Conservation (phyloP, 92 coral and sea anemone species). For the Bergia sp. region DNA sequence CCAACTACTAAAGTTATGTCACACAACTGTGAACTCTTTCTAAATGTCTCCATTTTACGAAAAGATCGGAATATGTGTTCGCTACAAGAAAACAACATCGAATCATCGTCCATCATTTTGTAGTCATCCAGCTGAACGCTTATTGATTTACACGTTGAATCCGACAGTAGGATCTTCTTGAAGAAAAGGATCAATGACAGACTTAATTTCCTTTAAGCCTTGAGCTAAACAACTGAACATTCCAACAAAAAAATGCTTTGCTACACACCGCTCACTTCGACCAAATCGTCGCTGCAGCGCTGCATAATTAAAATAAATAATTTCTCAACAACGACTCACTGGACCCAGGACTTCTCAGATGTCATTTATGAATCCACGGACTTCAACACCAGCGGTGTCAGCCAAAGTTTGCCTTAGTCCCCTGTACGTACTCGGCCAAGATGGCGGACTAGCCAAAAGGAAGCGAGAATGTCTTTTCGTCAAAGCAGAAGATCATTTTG, state of each 20-base stretch:
- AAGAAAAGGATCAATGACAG: constrained; percentile 34
- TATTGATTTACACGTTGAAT: not conserved
- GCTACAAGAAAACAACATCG: constrained; percentile 60
- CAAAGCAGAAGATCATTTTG: not conserved
- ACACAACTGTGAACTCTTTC: constrained; percentile 83
- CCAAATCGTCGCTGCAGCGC: not conserved
- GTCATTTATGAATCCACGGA: constrained; percentile 19
- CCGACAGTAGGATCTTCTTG: constrained; percentile 12
- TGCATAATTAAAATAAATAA: too few relatives aligned
- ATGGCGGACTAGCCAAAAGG: not conserved
- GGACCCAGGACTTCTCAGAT: constrained; percentile 8
- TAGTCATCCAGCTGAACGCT: not conserved
- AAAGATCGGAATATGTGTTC: constrained; percentile 79
- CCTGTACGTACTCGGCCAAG: not conserved
- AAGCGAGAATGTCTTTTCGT: not conserved
- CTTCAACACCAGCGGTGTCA: constrained; percentile 9
- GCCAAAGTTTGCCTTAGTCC: not conserved
- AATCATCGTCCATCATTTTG: constrained; percentile 78
- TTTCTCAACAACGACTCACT: not conserved
- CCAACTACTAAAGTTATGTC: constrained; percentile 92
- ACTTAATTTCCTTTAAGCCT: constrained; percentile 29
- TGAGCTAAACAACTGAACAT: constrained; percentile 19
- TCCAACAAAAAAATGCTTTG: not conserved
- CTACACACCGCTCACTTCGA: constrained; percentile 21
- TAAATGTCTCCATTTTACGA: constrained; percentile 81